These are phyloP conservation scores for Numida meleagris DNA, from an alignment of 2,113 vertebrate genomes.

Conservation along the genomic window DNA sequence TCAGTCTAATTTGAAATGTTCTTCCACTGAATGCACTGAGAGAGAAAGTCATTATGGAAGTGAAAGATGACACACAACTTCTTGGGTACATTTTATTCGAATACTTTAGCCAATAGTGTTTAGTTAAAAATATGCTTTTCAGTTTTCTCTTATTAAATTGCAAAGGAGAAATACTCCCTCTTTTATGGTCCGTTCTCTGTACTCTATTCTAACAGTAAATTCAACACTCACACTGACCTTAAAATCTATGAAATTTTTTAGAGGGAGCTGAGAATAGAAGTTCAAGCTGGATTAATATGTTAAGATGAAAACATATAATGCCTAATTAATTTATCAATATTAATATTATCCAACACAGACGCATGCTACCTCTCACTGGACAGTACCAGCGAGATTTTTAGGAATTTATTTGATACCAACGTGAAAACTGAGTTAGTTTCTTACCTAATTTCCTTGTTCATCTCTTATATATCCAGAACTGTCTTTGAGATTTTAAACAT, in stretches of 20 bases:
- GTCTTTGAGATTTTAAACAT: background rate
- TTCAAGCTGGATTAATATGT: background rate
- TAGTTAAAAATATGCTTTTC: background rate
- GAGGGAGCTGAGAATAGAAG: background rate
- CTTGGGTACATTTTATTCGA: background rate
- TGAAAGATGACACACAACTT: background rate
- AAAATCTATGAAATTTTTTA: background rate
- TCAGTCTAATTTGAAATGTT: background rate
- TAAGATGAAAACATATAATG: constrained; percentile 5
- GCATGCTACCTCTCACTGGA: background rate
- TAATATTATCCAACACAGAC: background rate
- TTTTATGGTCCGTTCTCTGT: background rate
- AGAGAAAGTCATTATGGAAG: background rate
- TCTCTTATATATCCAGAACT: background rate
- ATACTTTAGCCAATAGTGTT: background rate
- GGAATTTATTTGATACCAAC: background rate
- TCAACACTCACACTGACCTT: background rate
- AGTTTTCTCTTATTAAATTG: background rate
- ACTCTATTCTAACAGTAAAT: background rate
- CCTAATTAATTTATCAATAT: background rate
- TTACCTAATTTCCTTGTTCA: background rate
- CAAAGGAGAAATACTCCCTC: background rate
- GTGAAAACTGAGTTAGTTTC: background rate
- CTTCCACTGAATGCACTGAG: background rate
- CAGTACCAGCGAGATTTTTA: background rate